These are phyloP conservation scores for Ecliptopera silaceata DNA, from an alignment of 2,888 invertebrate genomes.

Conservation along the genomic window DNA sequence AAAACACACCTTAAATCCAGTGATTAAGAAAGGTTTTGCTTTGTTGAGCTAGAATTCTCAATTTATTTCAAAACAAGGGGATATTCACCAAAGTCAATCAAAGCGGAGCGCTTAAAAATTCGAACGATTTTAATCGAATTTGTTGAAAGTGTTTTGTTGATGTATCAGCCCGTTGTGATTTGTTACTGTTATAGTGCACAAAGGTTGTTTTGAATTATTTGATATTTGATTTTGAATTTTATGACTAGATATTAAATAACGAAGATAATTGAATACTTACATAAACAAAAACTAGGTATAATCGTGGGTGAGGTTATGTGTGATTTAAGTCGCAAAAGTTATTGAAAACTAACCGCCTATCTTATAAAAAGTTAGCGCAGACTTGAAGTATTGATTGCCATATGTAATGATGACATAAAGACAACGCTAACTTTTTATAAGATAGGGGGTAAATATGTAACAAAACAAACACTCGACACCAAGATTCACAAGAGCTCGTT, in stretches of 20 bases:
- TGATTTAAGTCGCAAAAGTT: too few relatives aligned
- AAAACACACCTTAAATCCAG: conserved; percentile 43
- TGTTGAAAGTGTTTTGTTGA: conserved; percentile 33
- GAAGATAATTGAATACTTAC: too few relatives aligned
- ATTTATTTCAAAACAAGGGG: conserved; percentile 55
- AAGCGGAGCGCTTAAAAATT: conserved; percentile 45
- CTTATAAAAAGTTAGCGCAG: too few relatives aligned
- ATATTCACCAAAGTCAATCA: conserved; percentile 58
- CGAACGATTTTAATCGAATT: conserved; percentile 41
- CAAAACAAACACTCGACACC: neutral
- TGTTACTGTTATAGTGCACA: neutral
- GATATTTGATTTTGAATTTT: neutral
- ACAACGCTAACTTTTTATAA: too few relatives aligned
- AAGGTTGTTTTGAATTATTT: neutral
- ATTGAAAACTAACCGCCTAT: too few relatives aligned
- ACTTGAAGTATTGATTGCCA: too few relatives aligned
- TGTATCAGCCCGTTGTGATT: neutral
- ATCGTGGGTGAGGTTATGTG: too few relatives aligned
- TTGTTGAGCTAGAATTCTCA: conserved; percentile 27
- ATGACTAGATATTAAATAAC: neutral
- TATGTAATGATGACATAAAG: too few relatives aligned
- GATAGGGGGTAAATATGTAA: too few relatives aligned
- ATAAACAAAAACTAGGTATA: too few relatives aligned
- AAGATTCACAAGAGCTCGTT: too few relatives aligned
- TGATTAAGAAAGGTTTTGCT: conserved; percentile 38